Base-by-base conservation (phyloP, 2,888 invertebrate species). In the Ellobium chinense region DNA sequence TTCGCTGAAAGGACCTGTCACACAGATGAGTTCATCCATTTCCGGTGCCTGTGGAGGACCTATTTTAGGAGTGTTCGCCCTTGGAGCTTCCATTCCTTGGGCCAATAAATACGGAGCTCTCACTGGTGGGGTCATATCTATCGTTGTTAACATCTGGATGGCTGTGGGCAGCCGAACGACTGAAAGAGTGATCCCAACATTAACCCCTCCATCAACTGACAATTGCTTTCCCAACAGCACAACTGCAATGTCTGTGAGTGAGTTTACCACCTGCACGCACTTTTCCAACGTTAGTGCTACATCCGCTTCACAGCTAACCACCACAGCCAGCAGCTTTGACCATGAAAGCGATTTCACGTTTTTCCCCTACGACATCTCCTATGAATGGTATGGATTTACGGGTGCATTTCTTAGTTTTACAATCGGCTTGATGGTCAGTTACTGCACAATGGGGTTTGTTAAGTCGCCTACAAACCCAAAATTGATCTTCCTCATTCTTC, bases 11-110 rank as follows among this genome's bases (percentile, higher is more conserved):
- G 88, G 88, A 14, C 83, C 87, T 0, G 80, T 87, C 1, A 84
- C 86, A 31, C 87, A 88, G 87, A 80, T 87, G 54, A 83, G 84
- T 0, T 2, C 79, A 12, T 81, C 86, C 9, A 85, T 84, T n/a
- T 83, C 85, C 46, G 88, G 88, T 0, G 87, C 87, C 1, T 82
- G 80, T 27, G 88, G 88, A 12, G 87, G 87, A 0, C 88, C 88
- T 0, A 81, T 85, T 18, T 56, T 74, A 3, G 88, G 87, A 5
- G 82, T 87, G 29, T 85, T 88, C 56, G 78, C 86, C 29, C 83
- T 87, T 1, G 88, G 87, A 12, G 87, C 85, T 7, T 54, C 79
- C 18, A 83, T 87, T 72, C 87, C 87, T 34, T 85, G 76, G 73
- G 77, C 58, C n/a, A 80, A 83, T 72, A 83, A 83, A 73, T 80